Percentiles rank a stretch among this genome's conserved stretches.
Evolutionary conservation across 2,113 vertebrate genomes (phyloP).

Genomic region (Xenus cinereus): DNA sequence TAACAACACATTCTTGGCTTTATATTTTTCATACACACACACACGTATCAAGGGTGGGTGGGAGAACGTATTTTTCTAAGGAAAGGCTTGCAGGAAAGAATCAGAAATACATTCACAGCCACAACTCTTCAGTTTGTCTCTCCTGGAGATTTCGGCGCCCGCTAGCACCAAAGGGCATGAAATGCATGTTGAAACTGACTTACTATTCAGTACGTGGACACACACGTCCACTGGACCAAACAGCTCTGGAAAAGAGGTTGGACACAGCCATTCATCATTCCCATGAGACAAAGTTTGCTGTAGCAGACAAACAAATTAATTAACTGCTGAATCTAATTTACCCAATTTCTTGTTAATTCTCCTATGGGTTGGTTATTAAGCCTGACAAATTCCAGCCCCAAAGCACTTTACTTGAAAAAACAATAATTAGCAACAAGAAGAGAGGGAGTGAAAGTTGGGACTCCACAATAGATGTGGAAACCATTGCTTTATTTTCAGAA

Average conservation of each 20-base stretch:
- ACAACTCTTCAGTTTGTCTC: background rate
- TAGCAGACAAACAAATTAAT: slow-evolving; percentile 55
- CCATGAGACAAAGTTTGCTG: background rate
- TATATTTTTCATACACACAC: background rate
- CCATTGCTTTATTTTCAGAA: background rate
- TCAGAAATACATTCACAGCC: background rate
- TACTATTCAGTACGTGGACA: background rate
- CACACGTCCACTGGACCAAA: background rate
- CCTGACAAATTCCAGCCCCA: slow-evolving; percentile 45
- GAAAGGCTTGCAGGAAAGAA: background rate
- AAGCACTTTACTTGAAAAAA: slow-evolving; percentile 36
- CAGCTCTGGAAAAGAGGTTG: background rate
- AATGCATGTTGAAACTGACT: background rate
- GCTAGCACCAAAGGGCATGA: background rate
- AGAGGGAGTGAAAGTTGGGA: background rate
- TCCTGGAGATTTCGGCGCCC: background rate
- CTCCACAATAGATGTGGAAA: background rate
- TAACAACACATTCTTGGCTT: background rate
- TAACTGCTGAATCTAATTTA: slow-evolving; percentile 61
- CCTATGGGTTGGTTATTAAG: slow-evolving; percentile 38
- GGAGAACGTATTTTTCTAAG: background rate
- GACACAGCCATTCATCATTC: slow-evolving; percentile 31
- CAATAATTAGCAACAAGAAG: slow-evolving; percentile 30
- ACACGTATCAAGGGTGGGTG: rapidly evolving
- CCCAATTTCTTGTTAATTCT: slow-evolving; percentile 46